Percentiles rank a stretch among this genome's conserved stretches.
Evolutionary conservation across 2,113 vertebrate genomes (phyloP).

Genomic region (Myxocyprinus asiaticus): DNA sequence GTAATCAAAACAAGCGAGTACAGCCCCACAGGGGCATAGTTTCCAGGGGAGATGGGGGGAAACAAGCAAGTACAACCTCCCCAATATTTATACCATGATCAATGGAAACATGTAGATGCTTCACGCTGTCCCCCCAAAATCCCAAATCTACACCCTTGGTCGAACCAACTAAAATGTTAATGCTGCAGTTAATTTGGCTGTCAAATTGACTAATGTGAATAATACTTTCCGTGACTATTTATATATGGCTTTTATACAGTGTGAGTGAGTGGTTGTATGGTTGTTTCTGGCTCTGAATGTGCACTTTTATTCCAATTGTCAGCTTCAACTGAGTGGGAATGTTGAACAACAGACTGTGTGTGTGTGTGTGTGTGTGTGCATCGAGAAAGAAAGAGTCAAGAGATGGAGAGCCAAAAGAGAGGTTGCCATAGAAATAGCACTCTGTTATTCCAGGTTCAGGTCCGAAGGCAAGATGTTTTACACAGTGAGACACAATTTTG

Average conservation of each 20-base stretch:
- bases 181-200: too few species aligned
- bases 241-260: not conserved
- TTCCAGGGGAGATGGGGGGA: too few species aligned
- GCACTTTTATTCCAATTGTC: slow-evolving; percentile 25
- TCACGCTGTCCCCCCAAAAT: too few species aligned
- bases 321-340: slow-evolving; percentile 45
- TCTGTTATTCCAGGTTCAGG: slow-evolving; percentile 28
- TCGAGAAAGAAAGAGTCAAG: not conserved
- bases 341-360: slow-evolving; percentile 33
- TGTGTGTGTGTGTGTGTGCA: slow-evolving; percentile 16
- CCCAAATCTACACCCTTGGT: too few species aligned
- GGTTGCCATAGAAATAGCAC: slow-evolving; percentile 60
- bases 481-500: not conserved
- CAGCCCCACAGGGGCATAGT: too few species aligned
- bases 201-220: too few species aligned
- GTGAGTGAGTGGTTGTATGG: not conserved
- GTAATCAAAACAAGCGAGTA: too few species aligned
- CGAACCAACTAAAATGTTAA: too few species aligned
- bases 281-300: slow-evolving; percentile 6
- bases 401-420: slow-evolving; percentile 36
- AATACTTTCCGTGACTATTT: not conserved
- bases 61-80: too few species aligned
- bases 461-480: slow-evolving; percentile 26
- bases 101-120: too few species aligned
- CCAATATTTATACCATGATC: too few species aligned